A percentile compares a stretch with the other conserved stretches of the same genome.
phyloP scores from a whole-genome alignment of 2,797 vertebrate genomes.

The Neopelma chrysocephalum region DNA sequence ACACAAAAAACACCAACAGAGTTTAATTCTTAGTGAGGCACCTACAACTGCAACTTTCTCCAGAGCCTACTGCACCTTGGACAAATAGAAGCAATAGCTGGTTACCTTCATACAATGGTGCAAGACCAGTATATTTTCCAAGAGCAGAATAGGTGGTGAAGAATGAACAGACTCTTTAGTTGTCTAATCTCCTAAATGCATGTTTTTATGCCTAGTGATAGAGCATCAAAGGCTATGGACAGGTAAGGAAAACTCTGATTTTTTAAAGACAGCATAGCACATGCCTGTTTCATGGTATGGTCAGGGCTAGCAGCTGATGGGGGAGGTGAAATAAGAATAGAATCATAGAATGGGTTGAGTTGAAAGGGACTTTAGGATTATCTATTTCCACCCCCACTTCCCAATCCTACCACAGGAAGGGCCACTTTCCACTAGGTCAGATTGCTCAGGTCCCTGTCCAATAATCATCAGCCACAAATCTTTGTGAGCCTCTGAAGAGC shows the following conservation, averaged over 20 bases:
- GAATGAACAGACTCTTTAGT: background rate
- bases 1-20: background rate
- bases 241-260: background rate
- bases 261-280: background rate
- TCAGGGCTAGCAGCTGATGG: background rate
- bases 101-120: background rate
- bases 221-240: background rate
- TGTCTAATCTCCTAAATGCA: background rate
- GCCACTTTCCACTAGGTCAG: background rate
- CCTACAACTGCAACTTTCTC: background rate
- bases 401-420: fast-evolving
- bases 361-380: background rate
- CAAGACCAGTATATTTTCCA: background rate
- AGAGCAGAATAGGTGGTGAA: background rate
- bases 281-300: background rate
- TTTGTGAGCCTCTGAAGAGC: background rate
- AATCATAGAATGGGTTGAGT: background rate
- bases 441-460: background rate
- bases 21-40: background rate
- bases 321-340: background rate
- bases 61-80: background rate
- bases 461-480: background rate
- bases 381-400: background rate
- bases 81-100: background rate
- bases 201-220: background rate